These are phyloP conservation scores for Stegophylla sp. DNA, from an alignment of 2,888 invertebrate species.

Conservation along the genomic window DNA sequence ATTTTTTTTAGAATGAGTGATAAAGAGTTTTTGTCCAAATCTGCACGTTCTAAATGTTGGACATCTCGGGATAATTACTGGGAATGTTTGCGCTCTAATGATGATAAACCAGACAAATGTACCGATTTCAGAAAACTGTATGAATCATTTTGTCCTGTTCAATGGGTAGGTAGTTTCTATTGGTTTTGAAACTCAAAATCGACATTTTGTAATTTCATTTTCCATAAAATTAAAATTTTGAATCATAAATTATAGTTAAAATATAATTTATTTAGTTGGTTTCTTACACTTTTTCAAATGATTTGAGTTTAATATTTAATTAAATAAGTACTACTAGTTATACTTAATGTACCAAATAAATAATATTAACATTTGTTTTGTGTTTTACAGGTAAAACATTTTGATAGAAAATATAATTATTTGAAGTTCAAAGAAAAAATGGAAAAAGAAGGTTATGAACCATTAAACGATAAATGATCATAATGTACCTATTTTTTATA, in stretches of 20 bases:
- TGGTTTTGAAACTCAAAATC: no score
- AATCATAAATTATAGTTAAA: not conserved
- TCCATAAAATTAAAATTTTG: no score
- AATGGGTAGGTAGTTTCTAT: constrained; percentile 72
- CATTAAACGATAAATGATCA: constrained; percentile 67
- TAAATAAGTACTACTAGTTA: no score
- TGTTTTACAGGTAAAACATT: constrained; percentile 77
- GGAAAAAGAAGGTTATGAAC: constrained; percentile 84
- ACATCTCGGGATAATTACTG: constrained; percentile 84
- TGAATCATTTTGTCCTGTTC: constrained; percentile 78
- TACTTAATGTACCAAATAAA: not conserved
- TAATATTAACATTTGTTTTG: constrained; percentile 16
- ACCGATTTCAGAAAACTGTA: constrained; percentile 75
- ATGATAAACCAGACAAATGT: constrained; percentile 71
- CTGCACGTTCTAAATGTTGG: constrained; percentile 84
- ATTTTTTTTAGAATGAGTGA: constrained; percentile 48
- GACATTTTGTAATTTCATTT: no score
- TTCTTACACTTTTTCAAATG: no score
- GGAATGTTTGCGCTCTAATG: constrained; percentile 79
- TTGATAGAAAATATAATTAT: constrained; percentile 88
- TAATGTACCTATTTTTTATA: not conserved
- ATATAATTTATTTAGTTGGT: no score
- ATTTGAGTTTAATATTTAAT: no score
- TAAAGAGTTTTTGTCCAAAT: constrained; percentile 74
- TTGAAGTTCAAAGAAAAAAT: constrained; percentile 87